Conservation (phyloP, 1,140 invertebrate species). For the Physella acuta region DNA sequence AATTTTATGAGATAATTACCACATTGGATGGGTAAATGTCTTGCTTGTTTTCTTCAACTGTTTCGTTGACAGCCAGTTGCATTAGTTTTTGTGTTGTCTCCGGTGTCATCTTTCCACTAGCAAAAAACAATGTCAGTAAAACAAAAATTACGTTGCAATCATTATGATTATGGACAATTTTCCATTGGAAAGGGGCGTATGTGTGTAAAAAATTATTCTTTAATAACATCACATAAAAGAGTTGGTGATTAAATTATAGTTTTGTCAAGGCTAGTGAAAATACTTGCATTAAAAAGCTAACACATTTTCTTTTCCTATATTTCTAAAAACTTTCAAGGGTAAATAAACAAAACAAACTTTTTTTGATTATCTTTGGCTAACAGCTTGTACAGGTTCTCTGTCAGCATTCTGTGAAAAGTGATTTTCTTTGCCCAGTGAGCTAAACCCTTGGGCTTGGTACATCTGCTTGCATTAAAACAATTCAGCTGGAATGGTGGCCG, state of each 20-base stretch:
- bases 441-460: background rate
- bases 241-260: no score
- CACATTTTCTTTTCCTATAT: background rate
- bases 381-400: slow-evolving; percentile 2
- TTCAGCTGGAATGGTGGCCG: slow-evolving; percentile 14
- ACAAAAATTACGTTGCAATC: no score
- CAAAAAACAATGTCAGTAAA: no score
- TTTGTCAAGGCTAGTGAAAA: no score
- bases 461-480: background rate
- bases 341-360: background rate
- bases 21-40: no score
- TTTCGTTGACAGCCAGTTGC: background rate
- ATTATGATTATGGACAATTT: no score
- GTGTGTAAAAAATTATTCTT: no score
- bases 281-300: background rate
- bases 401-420: background rate
- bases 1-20: no score
- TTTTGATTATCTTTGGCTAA: slow-evolving; percentile 2
- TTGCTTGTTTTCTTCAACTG: background rate
- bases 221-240: no score
- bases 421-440: background rate
- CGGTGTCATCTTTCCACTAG: background rate
- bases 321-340: background rate
- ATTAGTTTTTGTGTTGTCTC: background rate
- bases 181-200: no score